Conservation (phyloP, 1,140 invertebrate species). For the Papilio dardanus region DNA sequence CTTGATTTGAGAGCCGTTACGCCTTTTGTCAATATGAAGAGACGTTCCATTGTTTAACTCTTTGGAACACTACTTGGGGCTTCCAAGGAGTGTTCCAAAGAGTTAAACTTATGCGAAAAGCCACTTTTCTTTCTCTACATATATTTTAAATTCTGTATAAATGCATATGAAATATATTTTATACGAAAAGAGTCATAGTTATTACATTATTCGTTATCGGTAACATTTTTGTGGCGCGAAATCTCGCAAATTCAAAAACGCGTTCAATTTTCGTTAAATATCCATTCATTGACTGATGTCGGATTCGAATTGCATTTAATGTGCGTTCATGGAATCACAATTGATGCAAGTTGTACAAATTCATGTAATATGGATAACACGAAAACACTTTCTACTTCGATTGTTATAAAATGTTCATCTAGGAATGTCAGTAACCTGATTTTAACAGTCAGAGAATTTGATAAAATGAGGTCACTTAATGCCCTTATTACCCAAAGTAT, state of each 20-base stretch:
- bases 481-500: background rate
- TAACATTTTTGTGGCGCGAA: background rate
- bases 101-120: background rate
- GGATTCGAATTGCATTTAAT: background rate
- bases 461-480: background rate
- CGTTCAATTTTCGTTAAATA: background rate
- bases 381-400: background rate
- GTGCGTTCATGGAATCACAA: background rate
- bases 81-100: background rate
- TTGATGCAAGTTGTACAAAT: background rate
- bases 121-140: background rate
- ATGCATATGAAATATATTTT: too few species aligned
- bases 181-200: too few species aligned
- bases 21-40: background rate
- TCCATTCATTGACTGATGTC: background rate
- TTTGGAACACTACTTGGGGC: too few species aligned
- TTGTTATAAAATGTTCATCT: background rate
- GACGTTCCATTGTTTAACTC: background rate
- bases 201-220: background rate
- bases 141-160: background rate
- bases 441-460: background rate
- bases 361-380: constrained; percentile 2
- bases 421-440: background rate
- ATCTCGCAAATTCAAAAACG: background rate
- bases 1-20: constrained; percentile 17